Base-by-base conservation (phyloP, 2,888 invertebrate species). In the Pachydiplax longipennis region DNA sequence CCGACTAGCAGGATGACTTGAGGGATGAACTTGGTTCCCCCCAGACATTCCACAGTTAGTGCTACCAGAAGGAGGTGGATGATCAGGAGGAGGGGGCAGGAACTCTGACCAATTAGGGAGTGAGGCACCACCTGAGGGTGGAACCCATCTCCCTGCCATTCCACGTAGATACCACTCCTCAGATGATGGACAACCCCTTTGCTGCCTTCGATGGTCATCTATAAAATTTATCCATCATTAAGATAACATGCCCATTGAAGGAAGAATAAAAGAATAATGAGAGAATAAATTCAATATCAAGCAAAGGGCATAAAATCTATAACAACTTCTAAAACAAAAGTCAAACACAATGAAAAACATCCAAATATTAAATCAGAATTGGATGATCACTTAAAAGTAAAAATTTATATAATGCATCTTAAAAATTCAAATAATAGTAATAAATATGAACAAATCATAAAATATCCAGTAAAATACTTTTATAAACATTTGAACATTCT, bases 11-110 rank as follows among this genome's bases (percentile, higher is more conserved):
- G 87, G 87, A 61, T 87, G 87, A 65, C 37, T 87, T 15, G 87
- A 87, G 37, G 87, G 87, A 61, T 87, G 87, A 58, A 83, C 35
- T 35, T 83, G 83, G 31, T 87, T 87, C 53, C 61, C 87, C 35
- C n/a, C 87, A 22, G 87, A 61, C 87, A 87, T 87, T 87, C 87
- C 87, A 61, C 87, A 92, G 6, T 92, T 92, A 5, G 92, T 91
- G n/a, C 92, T 91, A 65, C 92, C 91, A 91, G 95, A 94, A 90
- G 95, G 95, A 35, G 95, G 95, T 48, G 95, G 95, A 93, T 95
- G 95, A 92, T 95, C 95, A 44, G 95, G 95, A 91, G 95, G 95
- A 90, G 95, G 95, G 53, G 95, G 95, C 92, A 95, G 94, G 91
- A 95, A 95, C 93, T 95, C 95, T 80, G 95, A 94, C 95, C 95